Base-by-base conservation (phyloP, 2,113 vertebrate species). In the Pan paniscus region DNA sequence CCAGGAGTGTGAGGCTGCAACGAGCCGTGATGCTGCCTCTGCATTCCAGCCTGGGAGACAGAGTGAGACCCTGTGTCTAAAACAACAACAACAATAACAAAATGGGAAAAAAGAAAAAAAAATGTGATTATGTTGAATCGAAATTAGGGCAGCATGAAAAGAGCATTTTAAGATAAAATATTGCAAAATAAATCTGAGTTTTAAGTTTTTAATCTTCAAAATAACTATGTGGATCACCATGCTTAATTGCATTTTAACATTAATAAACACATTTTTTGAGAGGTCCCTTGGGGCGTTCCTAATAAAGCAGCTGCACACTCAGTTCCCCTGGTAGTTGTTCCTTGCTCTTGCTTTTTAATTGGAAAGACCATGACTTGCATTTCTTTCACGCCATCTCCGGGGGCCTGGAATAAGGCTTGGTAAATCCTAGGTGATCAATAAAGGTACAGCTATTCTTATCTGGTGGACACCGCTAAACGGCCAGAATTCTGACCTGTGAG, bases 301-400 rank as follows among this genome's bases (percentile, higher is more conserved):
- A 88, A 88, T 85, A 90, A 68, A 90, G 90, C 94, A 90, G 76
- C 32, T 88, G 85, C 38, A 27, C 4, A 38, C 46, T 83, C 61
- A 64, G 50, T 43, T 79, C 92, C 85, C 91, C 46, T 52, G 92
- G 80, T 67, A n/a, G 82, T 30, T 93, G 38, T 35, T 93, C 83
- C 84, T 86, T 84, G 90, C 64, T 72, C 78, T 89, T 25, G 80
- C 67, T 95, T 93, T 79, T 97, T 98, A 98, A 98, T 96, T 96
- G 98, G 96, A 85, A 96, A 52, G 80, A 89, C 95, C 72, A 95
- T 96, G 98, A 96, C 97, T 96, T 96, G 94, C 88, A 86, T 93
- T 97, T 97, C 95, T 97, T 96, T 85, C 85, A 52, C 3, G 8
- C 73, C 20, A 67, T 72, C 94, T 95, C 81, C 23, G 52, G 94